A percentile compares a stretch with the other conserved stretches of the same genome.
These are phyloP conservation scores for Hypanus sabinus DNA, from an alignment of 2,113 vertebrate genomes.

Conservation along the genomic window DNA sequence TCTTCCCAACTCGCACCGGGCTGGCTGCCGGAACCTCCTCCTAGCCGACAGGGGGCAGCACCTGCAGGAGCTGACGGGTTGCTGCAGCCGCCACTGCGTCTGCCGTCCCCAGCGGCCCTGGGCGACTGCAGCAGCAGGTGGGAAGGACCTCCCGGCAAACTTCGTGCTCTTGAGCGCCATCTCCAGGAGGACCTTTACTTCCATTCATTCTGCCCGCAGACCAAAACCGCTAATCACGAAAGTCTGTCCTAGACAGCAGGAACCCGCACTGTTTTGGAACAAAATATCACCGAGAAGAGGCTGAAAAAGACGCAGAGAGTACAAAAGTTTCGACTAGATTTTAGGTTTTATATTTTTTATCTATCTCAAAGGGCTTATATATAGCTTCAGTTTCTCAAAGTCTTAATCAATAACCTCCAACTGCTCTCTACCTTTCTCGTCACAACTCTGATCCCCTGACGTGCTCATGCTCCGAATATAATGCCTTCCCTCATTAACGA, in stretches of 20 bases:
- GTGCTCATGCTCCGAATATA: background rate
- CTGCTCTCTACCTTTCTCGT: background rate
- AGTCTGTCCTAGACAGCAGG: too few species aligned
- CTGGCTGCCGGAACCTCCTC: background rate
- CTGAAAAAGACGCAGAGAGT: too few species aligned
- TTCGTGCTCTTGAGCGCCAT: background rate
- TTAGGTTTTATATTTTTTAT: background rate
- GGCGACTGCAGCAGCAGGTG: background rate
- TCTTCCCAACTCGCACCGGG: constrained; percentile 60
- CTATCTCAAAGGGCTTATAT: background rate
- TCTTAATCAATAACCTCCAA: background rate
- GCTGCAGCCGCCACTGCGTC: background rate
- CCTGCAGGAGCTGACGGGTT: too few species aligned
- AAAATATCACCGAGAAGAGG: too few species aligned
- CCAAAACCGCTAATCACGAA: too few species aligned
- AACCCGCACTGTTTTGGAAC: too few species aligned
- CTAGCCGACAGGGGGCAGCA: background rate
- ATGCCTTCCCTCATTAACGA: background rate
- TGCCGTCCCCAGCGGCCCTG: background rate
- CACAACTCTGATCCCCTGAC: background rate
- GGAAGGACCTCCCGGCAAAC: background rate
- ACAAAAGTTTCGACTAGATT: background rate
- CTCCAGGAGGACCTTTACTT: background rate
- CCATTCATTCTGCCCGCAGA: too few species aligned
- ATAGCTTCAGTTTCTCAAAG: background rate